Conservation (phyloP, 1,140 invertebrate genomes). For the Hycleus phaleratus region DNA sequence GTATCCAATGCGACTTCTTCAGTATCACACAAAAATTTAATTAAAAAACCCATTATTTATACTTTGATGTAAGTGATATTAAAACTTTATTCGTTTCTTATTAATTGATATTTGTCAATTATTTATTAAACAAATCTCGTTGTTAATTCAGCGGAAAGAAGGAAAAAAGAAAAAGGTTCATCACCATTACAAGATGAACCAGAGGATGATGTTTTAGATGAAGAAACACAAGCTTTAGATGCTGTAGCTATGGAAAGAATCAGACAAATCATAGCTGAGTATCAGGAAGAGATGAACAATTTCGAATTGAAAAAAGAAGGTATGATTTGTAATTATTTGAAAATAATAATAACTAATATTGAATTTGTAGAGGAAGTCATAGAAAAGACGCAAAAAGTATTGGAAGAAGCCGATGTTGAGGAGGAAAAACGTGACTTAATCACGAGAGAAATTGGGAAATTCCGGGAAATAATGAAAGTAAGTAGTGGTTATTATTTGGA, state of each 20-base stretch:
- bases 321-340: slow-evolving; percentile 9
- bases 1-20: too few relatives aligned
- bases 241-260: slow-evolving; percentile 66
- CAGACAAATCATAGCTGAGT: slow-evolving; percentile 70
- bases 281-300: slow-evolving; percentile 71
- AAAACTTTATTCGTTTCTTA: neutral
- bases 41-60: too few relatives aligned
- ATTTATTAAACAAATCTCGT: neutral
- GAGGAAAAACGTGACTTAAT: slow-evolving; percentile 96
- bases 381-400: slow-evolving; percentile 51
- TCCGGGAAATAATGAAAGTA: slow-evolving; percentile 96
- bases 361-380: slow-evolving; percentile 36
- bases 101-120: slow-evolving; percentile 3
- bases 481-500: slow-evolving; percentile 28
- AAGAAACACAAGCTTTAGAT: slow-evolving; percentile 66
- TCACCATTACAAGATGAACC: slow-evolving; percentile 55
- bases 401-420: slow-evolving; percentile 82
- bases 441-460: slow-evolving; percentile 92
- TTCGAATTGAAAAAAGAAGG: slow-evolving; percentile 50
- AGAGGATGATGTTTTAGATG: slow-evolving; percentile 72
- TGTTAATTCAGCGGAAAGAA: slow-evolving; percentile 45
- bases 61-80: too few relatives aligned
- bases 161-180: slow-evolving; percentile 50
- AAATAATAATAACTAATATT: slow-evolving; percentile 1
- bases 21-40: too few relatives aligned